Evolutionary conservation across 2,888 invertebrate genomes (phyloP).

Genomic region (Agrenia bidenticulata): DNA sequence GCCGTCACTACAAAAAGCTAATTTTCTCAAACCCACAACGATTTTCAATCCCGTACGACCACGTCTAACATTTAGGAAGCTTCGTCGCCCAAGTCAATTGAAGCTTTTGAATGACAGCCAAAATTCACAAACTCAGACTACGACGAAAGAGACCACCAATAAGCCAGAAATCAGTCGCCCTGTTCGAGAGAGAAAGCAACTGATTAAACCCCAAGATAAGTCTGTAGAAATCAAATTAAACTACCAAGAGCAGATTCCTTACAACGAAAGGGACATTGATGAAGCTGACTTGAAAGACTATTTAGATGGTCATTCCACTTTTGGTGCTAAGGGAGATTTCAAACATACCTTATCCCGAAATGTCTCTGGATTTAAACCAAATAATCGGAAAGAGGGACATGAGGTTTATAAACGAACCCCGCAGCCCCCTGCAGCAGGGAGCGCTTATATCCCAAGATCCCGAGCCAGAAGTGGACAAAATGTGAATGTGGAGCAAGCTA

Average conservation of each 20-base stretch:
- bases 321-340: conserved; percentile 32
- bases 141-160: background rate
- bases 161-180: too few species aligned
- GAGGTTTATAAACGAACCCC: background rate
- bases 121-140: background rate
- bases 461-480: background rate
- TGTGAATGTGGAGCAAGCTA: conserved; percentile 17
- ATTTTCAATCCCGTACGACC: background rate
- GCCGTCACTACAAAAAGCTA: conserved; percentile 9
- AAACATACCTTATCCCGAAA: conserved; percentile 27
- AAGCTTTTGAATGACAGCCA: background rate
- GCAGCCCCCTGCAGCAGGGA: background rate
- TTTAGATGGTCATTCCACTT: conserved; percentile 32
- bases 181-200: too few species aligned
- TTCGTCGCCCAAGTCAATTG: background rate
- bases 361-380: conserved; percentile 19
- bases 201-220: too few species aligned
- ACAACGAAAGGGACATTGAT: conserved; percentile 26
- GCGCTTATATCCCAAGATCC: background rate
- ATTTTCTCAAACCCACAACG: background rate
- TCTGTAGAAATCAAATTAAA: conserved; percentile 7
- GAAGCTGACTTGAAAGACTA: conserved; percentile 30
- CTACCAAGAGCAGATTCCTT: conserved; percentile 19
- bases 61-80: too few species aligned
- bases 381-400: background rate